Base-by-base conservation (phyloP, 92 coral and sea anemone species). In the Bergia sp. region DNA sequence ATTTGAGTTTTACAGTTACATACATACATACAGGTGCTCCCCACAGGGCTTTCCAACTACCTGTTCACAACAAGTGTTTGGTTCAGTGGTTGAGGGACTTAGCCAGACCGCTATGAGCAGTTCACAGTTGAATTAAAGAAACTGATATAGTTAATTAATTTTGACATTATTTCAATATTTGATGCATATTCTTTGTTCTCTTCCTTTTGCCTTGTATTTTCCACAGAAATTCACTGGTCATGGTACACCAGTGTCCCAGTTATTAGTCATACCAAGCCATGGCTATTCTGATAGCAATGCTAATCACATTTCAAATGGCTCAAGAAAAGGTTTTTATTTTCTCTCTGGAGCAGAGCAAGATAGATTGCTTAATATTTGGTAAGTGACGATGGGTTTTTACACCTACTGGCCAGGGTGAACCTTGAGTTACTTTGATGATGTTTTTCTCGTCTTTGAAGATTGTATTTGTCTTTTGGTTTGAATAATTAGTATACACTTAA, bases 221-320 rank as follows among this genome's bases (percentile, higher is more conserved):
- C 85, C 69, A 4, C 88, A 97, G 99, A 97, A 92, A 91, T 97
- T 97, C 80, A 95, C 97, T 43, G 99, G 99, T 38, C 99, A 97
- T 89, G 96, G 93, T 10, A 91, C 98, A n/a, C 93, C 96, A 53
- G 92, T 95, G 29, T 85, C 94, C 29, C 95, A 95, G 12, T 92
- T 97, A 65, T 65, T 90, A 79, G 96, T 97, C 83, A 86, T 96
- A 64, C 98, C 99, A 82, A 94, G 88, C 82, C 90, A 93, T 47
- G 79, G 79, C 71, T 77, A 91, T 58, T 90, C 92, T 72, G 95
- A 92, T 87, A 90, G 93, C 72, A 93, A 92, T 69, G 98, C 90
- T 23, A 93, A 95, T 76, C 96, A 93, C 76, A 86, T 95, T 42
- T 88, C 96, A 15, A 93, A 84, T 80, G 89, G 91, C 41, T 86